Percentiles rank a stretch among this genome's conserved stretches.
These are phyloP conservation scores for Cataglyphis altisquamis DNA, from an alignment of 2,888 invertebrate species.

Conservation along the genomic window DNA sequence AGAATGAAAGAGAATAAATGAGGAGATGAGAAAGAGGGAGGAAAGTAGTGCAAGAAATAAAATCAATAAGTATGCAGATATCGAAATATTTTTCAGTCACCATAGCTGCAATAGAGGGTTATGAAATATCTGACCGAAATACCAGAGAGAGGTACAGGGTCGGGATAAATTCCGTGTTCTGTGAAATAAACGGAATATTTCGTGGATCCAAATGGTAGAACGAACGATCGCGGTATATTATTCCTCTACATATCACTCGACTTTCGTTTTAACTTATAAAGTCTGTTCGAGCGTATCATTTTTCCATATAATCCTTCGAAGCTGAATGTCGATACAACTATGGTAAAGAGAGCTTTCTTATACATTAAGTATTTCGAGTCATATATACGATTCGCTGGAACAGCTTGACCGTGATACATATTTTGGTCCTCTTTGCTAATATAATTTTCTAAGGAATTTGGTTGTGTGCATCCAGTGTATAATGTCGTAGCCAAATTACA, in stretches of 20 bases:
- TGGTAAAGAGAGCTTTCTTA: conserved; percentile 43
- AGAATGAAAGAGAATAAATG: background rate
- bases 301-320: conserved; percentile 33
- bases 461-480: no score
- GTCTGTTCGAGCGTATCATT: conserved; percentile 40
- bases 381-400: background rate
- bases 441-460: background rate
- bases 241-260: conserved; percentile 33
- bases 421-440: background rate
- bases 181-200: conserved; percentile 60
- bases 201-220: conserved; percentile 34
- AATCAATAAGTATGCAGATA: conserved; percentile 74
- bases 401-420: conserved; percentile 1
- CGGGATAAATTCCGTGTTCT: conserved; percentile 79
- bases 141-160: conserved; percentile 72
- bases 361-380: conserved; percentile 19
- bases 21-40: conserved; percentile 44
- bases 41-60: conserved; percentile 59
- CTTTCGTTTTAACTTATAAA: conserved; percentile 40
- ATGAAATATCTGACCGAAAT: conserved; percentile 83
- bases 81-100: conserved; percentile 78
- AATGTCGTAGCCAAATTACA: no score
- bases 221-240: conserved; percentile 52
- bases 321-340: conserved; percentile 23
- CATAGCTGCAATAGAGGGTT: conserved; percentile 68